Percentiles rank a stretch among this genome's conserved stretches.
phyloP scores from a whole-genome alignment of 2,888 invertebrate genomes.

The Lithosia quadra region DNA sequence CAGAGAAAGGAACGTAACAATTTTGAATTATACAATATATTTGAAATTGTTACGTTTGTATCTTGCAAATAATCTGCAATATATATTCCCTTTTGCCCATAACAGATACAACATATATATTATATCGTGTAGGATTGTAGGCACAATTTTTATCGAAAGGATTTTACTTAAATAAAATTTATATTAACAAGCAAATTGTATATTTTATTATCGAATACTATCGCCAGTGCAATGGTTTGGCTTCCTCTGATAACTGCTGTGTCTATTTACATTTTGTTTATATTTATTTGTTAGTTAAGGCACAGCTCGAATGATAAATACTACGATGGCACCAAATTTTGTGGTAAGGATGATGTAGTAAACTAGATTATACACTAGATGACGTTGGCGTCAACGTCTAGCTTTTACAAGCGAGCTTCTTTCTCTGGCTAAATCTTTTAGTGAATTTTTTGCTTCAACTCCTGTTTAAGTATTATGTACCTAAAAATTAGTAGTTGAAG shows the following conservation, averaged over 20 bases:
- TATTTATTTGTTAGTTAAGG: conserved; percentile 57
- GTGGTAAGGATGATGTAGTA: too few relatives aligned
- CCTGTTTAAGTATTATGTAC: too few relatives aligned
- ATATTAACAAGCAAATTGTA: conserved; percentile 22
- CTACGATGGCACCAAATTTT: background rate
- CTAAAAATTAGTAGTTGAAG: too few relatives aligned
- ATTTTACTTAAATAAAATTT: conserved; percentile 35
- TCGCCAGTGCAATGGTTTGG: conserved; percentile 56
- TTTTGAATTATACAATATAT: conserved; percentile 1
- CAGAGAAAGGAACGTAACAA: background rate
- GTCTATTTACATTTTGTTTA: conserved; percentile 67
- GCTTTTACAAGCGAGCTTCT: too few relatives aligned
- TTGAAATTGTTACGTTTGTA: background rate
- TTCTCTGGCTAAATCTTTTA: too few relatives aligned
- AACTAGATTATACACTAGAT: too few relatives aligned
- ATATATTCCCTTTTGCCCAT: background rate
- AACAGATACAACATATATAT: background rate
- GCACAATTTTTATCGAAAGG: conserved; percentile 36
- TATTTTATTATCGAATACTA: conserved; percentile 37
- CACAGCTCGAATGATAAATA: conserved; percentile 16
- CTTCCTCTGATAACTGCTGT: conserved; percentile 70
- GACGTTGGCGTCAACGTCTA: too few relatives aligned
- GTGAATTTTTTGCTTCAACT: too few relatives aligned
- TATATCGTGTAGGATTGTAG: conserved; percentile 14
- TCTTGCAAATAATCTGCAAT: background rate